A percentile compares a stretch with the other conserved stretches of the same genome.
phyloP scores from a whole-genome alignment of 2,113 vertebrate species.

The Mustelus asterias region DNA sequence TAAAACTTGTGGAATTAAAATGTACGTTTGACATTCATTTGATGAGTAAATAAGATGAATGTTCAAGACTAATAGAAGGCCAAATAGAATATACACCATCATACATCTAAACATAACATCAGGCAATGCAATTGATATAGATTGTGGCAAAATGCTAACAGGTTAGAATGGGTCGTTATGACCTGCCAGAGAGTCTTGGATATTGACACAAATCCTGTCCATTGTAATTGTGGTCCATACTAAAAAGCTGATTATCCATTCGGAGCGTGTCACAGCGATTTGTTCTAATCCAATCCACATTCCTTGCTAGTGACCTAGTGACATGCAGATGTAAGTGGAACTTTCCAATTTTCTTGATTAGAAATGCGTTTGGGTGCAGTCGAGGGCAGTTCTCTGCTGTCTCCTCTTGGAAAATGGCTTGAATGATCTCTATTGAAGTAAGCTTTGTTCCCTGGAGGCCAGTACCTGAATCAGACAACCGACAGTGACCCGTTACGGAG shows the following conservation, averaged over 20 bases:
- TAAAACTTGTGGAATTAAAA: neutral
- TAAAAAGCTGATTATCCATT: neutral
- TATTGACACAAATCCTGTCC: neutral
- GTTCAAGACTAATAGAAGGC: neutral
- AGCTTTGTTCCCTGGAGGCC: conserved; percentile 3
- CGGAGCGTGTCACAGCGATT: neutral
- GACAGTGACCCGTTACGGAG: conserved; percentile 23
- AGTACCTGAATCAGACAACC: conserved; percentile 34
- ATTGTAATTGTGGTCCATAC: neutral
- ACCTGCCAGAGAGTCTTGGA: neutral
- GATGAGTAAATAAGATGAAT: neutral
- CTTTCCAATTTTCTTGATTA: conserved; percentile 30
- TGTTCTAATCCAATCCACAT: conserved; percentile 33
- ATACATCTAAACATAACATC: too few relatives aligned
- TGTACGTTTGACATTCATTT: neutral
- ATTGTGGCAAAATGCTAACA: neutral
- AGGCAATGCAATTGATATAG: neutral
- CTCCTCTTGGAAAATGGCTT: neutral
- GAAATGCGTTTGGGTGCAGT: neutral
- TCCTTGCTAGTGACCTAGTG: conserved; percentile 26
- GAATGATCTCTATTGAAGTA: conserved; percentile 31
- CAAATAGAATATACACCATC: neutral
- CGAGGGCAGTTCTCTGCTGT: neutral
- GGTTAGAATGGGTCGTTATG: neutral
- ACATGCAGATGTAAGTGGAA: neutral